Percentiles rank a stretch among this genome's conserved stretches.
Evolutionary conservation across 1,140 invertebrate genomes (phyloP).

Genomic region (Ostrea edulis): DNA sequence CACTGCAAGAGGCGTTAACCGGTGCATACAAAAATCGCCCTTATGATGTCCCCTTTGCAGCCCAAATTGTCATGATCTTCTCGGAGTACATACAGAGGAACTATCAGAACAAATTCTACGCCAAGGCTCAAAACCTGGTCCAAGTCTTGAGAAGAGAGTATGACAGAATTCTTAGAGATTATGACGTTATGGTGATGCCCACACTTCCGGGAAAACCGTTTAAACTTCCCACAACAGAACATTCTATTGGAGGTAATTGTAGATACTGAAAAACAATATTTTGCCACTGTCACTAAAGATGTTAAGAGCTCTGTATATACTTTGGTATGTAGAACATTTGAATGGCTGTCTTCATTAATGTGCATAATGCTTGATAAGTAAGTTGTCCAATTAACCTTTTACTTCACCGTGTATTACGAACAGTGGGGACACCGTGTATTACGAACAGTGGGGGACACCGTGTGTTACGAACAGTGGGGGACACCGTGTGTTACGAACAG

Average conservation of each 20-base stretch:
- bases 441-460: too few species aligned
- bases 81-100: conserved; percentile 46
- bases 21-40: conserved; percentile 28
- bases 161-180: conserved; percentile 38
- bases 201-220: conserved; percentile 34
- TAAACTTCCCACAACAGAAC: conserved; percentile 35
- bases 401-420: too few species aligned
- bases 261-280: neutral
- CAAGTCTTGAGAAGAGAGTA: conserved; percentile 42
- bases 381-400: too few species aligned
- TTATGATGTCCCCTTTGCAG: conserved; percentile 14
- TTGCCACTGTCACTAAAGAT: too few species aligned
- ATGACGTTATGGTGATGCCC: conserved; percentile 56
- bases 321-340: too few species aligned
- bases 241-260: neutral
- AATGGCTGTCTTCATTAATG: too few species aligned
- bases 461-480: too few species aligned
- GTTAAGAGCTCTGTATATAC: too few species aligned
- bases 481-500: too few species aligned
- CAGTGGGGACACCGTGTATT: too few species aligned
- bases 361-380: too few species aligned
- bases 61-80: conserved; percentile 39
- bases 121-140: conserved; percentile 47
- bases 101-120: conserved; percentile 53
- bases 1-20: conserved; percentile 43